A percentile compares a stretch with the other conserved stretches of the same genome.
phyloP scores from a whole-genome alignment of 2,797 vertebrate species.

The Syncerus caffer region DNA sequence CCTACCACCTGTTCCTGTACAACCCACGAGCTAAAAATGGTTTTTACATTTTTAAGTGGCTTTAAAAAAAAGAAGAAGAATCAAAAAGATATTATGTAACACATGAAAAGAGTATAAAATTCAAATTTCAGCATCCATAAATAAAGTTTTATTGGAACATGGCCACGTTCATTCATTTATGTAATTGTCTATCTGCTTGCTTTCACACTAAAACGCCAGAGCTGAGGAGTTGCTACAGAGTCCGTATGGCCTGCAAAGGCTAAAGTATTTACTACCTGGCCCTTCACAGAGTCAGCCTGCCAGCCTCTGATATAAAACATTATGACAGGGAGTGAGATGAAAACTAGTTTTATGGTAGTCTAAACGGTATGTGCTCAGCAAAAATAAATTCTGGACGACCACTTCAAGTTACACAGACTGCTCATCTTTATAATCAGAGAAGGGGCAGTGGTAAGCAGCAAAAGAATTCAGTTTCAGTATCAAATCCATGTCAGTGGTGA shows the following conservation, averaged over 20 bases:
- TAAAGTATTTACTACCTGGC: slow-evolving; percentile 34
- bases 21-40: not conserved
- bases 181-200: not conserved
- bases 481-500: not conserved
- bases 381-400: slow-evolving; percentile 29
- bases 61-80: not conserved
- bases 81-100: not conserved
- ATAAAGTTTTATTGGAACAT: slow-evolving; percentile 38
- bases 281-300: not conserved
- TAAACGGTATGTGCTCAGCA: not conserved
- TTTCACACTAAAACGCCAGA: not conserved
- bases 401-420: slow-evolving; percentile 9
- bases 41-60: slow-evolving; percentile 22
- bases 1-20: not conserved
- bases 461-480: not conserved
- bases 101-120: slow-evolving; percentile 10
- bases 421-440: slow-evolving; percentile 33
- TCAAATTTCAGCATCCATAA: slow-evolving; percentile 31
- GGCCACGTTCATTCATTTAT: not conserved
- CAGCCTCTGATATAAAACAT: slow-evolving; percentile 2
- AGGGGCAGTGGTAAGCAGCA: not conserved
- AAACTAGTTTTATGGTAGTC: not conserved
- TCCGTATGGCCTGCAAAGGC: not conserved
- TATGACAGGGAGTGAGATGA: slow-evolving; percentile 33
- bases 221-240: not conserved